Percentiles rank a stretch among this genome's conserved stretches.
Evolutionary conservation across 37 sponge, comb jelly and placozoan species (phyloP).

Genomic region (Crambe crambe): DNA sequence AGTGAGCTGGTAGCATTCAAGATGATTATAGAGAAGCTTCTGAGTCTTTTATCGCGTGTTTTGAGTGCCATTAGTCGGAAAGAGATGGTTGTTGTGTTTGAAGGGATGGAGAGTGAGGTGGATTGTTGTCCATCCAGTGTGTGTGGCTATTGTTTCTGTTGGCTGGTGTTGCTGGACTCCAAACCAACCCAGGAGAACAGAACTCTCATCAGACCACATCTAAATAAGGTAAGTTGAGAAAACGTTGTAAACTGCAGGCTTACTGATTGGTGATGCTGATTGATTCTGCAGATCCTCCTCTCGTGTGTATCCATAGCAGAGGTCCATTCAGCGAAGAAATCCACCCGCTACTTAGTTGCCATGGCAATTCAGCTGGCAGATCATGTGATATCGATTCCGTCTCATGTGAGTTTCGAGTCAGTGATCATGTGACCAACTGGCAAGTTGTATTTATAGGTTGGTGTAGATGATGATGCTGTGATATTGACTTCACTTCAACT

Average conservation of each 20-base stretch:
- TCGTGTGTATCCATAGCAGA: not conserved
- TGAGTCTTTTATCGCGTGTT: not conserved
- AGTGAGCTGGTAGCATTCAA: not conserved
- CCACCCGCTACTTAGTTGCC: slow-evolving; percentile 8
- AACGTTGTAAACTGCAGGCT: too few relatives aligned
- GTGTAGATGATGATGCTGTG: not conserved
- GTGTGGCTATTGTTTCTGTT: slow-evolving; percentile 9
- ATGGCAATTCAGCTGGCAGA: slow-evolving; percentile 3
- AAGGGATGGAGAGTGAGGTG: not conserved
- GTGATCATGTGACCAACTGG: not conserved
- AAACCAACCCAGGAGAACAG: slow-evolving; percentile 17
- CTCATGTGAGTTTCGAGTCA: slow-evolving; percentile 17
- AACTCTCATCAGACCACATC: slow-evolving; percentile 3
- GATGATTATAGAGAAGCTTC: not conserved
- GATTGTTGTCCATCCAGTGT: not conserved
- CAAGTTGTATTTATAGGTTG: not conserved
- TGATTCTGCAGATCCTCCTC: slow-evolving; percentile 19
- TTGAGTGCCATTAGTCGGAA: not conserved
- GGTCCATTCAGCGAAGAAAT: not conserved
- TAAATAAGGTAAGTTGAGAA: slow-evolving; percentile 28
- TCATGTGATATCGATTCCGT: slow-evolving; percentile 12
- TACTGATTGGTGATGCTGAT: not conserved
- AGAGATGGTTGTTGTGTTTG: not conserved
- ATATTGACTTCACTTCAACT: not conserved
- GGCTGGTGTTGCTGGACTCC: slow-evolving; percentile 24